These are phyloP conservation scores for Pseudochaenichthys georgianus DNA, from an alignment of 2,797 vertebrate genomes.

Conservation along the genomic window DNA sequence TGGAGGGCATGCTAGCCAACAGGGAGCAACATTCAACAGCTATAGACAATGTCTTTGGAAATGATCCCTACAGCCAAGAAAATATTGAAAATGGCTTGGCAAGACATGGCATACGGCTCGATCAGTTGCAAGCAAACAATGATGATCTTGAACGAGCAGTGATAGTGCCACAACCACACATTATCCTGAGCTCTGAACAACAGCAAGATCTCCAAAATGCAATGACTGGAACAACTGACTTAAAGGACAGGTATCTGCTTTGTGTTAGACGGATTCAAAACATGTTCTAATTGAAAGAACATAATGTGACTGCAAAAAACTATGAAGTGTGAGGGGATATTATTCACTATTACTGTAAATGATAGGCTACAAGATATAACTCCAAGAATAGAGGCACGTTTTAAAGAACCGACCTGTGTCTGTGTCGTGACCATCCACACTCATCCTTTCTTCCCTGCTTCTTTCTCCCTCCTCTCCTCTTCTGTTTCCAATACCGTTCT, in stretches of 20 bases:
- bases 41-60: neutral
- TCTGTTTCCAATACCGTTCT: no score
- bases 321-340: no score
- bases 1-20: slow-evolving; percentile 3
- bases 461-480: no score
- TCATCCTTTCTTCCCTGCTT: no score
- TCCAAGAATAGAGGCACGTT: no score
- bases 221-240: neutral
- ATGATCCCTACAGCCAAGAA: neutral
- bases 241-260: neutral
- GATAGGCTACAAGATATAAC: no score
- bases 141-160: slow-evolving; percentile 5
- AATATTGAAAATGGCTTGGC: slow-evolving; percentile 5
- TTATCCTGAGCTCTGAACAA: neutral
- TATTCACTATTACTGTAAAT: no score
- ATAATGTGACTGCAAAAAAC: no score
- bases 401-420: no score
- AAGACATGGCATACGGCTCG: slow-evolving; percentile 7
- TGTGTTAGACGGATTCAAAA: neutral
- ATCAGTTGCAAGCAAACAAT: neutral
- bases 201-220: neutral
- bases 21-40: slow-evolving; percentile 10
- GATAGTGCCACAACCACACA: neutral
- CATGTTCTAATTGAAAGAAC: neutral
- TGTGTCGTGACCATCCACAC: no score